These are phyloP conservation scores for Pseudochirops corinnae DNA, from an alignment of 2,797 vertebrate species.

Conservation along the genomic window DNA sequence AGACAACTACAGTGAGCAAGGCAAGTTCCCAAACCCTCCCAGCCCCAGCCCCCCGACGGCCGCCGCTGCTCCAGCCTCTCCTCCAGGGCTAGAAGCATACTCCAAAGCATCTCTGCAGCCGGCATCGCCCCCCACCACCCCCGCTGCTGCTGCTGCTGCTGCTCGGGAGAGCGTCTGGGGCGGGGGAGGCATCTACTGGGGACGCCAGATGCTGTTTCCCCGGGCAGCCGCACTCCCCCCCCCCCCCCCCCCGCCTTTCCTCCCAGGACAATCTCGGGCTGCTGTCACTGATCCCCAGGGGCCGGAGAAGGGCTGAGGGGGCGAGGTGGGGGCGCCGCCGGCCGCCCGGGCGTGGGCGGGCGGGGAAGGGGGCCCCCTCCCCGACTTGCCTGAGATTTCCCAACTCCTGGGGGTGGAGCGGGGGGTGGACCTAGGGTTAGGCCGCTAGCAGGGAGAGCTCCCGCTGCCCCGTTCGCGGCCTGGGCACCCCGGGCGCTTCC, in stretches of 20 bases:
- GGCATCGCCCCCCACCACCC: too few relatives aligned
- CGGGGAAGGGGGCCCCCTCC: background rate
- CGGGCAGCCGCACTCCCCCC: background rate
- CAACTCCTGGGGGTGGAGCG: background rate
- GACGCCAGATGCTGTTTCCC: background rate
- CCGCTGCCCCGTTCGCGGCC: background rate
- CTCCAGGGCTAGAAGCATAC: background rate
- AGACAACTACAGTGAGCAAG: background rate
- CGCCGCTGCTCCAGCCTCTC: conserved; percentile 5
- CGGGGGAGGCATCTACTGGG: background rate
- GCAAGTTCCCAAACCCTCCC: background rate
- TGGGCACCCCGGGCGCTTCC: background rate
- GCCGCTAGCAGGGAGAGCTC: background rate
- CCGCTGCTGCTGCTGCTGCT: background rate
- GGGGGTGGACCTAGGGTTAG: too few relatives aligned
- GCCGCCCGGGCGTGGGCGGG: background rate
- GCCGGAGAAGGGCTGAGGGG: background rate
- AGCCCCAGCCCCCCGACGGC: background rate
- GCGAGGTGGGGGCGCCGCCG: background rate
- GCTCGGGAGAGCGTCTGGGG: background rate
- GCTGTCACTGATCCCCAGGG: background rate
- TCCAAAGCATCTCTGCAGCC: background rate
- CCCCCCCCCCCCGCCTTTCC: background rate
- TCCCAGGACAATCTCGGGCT: conserved; percentile 50
- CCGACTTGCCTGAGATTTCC: background rate